Percentiles rank a stretch among this genome's conserved stretches.
Evolutionary conservation across 2,797 vertebrate genomes (phyloP).

Genomic region (Phrynocephalus forsythii): DNA sequence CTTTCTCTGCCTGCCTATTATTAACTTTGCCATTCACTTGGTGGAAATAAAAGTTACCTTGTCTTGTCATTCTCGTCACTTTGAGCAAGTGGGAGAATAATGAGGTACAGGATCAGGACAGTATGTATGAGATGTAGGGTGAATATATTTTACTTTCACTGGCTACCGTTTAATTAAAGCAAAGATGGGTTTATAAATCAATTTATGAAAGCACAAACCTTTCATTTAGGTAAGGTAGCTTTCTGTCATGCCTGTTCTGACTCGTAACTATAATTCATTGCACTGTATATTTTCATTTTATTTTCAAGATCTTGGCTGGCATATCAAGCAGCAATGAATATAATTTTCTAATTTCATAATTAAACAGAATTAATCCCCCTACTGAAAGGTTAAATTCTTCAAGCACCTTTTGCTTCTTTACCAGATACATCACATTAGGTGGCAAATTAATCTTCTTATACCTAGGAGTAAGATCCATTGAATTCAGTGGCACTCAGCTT

Average conservation of each 20-base stretch:
- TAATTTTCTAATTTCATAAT: neutral
- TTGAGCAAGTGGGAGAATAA: neutral
- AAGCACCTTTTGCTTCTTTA: neutral
- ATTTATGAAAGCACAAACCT: constrained; percentile 18
- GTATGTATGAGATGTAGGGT: constrained; percentile 10
- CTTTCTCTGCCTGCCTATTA: constrained; percentile 6
- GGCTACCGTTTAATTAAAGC: constrained; percentile 21
- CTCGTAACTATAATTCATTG: neutral
- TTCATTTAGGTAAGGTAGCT: constrained; percentile 29
- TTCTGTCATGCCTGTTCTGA: constrained; percentile 32
- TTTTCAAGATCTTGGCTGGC: constrained; percentile 14
- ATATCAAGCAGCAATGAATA: constrained; percentile 16
- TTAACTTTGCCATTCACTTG: neutral
- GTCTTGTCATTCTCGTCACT: constrained; percentile 9
- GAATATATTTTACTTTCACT: constrained; percentile 34
- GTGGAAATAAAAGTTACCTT: neutral
- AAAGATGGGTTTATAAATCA: constrained; percentile 12
- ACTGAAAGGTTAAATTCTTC: constrained; percentile 21
- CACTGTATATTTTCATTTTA: neutral
- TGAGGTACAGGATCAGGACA: neutral
- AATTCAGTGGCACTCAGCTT: no score
- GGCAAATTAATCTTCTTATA: no score
- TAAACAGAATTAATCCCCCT: neutral
- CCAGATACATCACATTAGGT: no score
- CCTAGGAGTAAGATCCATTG: no score